phyloP scores from a whole-genome alignment of 2,888 invertebrate species.

The Uropetala carovei region DNA sequence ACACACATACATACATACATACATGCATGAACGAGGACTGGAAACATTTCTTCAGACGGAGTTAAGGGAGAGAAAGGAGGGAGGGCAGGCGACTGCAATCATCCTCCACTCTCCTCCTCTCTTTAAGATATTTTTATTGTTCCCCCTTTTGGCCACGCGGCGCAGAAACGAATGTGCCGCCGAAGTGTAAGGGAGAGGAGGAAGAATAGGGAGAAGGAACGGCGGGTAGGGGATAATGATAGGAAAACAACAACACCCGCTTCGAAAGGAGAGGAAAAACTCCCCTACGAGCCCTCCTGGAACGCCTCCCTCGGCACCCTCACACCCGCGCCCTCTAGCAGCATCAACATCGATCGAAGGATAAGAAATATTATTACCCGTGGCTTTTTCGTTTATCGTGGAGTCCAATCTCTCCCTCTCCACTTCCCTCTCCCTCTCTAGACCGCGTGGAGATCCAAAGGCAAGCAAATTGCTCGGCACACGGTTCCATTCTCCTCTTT shows the following conservation, averaged over 20 bases:
- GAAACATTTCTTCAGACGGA: neutral
- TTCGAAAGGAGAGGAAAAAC: neutral
- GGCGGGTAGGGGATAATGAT: neutral
- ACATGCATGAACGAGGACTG: neutral
- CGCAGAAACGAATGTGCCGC: neutral
- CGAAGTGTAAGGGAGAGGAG: neutral
- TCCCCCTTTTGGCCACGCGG: neutral
- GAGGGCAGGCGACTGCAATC: neutral
- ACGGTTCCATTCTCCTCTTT: conserved; percentile 31
- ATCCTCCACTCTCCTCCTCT: neutral
- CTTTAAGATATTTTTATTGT: conserved; percentile 15
- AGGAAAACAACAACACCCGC: conserved; percentile 34
- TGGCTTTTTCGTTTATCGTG: conserved; percentile 55
- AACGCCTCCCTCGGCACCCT: neutral
- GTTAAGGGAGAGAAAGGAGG: neutral
- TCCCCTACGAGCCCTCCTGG: neutral
- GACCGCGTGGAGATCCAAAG: conserved; percentile 23
- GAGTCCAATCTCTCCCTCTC: conserved; percentile 26
- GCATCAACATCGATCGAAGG: conserved; percentile 49
- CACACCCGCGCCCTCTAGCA: neutral
- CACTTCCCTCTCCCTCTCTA: neutral
- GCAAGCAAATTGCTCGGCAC: conserved; percentile 53
- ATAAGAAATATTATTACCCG: conserved; percentile 61
- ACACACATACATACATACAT: neutral
- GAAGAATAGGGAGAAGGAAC: neutral